Percentiles rank a stretch among this genome's conserved stretches.
phyloP scores from a whole-genome alignment of 2,888 invertebrate species.

The Aphelenchoides bicaudatus region DNA sequence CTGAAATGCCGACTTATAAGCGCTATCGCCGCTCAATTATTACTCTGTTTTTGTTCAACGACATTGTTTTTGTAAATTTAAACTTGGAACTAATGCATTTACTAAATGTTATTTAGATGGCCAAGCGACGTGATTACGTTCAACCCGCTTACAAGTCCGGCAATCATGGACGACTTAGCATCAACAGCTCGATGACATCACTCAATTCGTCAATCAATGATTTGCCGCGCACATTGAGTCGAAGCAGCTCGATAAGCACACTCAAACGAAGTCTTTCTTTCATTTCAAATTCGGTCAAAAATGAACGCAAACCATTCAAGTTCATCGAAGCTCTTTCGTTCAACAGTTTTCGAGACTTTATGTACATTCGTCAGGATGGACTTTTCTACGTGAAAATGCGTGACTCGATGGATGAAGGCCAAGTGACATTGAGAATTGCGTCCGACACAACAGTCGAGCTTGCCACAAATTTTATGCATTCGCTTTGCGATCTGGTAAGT shows the following conservation, averaged over 20 bases:
- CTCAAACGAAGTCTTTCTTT: conserved; percentile 1
- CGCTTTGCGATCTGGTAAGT: conserved; percentile 7
- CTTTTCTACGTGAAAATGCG: conserved; percentile 31
- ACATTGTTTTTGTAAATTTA: conserved; percentile 77
- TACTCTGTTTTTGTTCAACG: conserved; percentile 85
- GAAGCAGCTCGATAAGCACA: background rate
- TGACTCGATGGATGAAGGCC: conserved; percentile 30
- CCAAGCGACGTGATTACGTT: background rate
- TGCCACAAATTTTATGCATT: background rate
- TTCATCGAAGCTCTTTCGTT: conserved; percentile 20
- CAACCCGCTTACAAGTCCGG: background rate
- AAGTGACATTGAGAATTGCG: conserved; percentile 25
- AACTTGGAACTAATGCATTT: background rate
- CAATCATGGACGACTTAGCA: background rate
- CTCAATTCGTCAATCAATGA: background rate
- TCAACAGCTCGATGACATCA: background rate
- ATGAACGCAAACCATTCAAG: conserved; percentile 25
- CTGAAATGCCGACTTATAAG: too few relatives aligned
- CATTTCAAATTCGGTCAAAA: background rate
- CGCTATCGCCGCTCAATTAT: conserved; percentile 61
- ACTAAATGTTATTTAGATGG: background rate
- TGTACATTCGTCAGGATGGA: conserved; percentile 11
- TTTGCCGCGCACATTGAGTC: background rate
- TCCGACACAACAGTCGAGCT: conserved; percentile 5
- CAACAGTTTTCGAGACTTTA: conserved; percentile 21